Evolutionary conservation across 2,888 invertebrate species (phyloP).

Genomic region (Leptogaster cylindrica): DNA sequence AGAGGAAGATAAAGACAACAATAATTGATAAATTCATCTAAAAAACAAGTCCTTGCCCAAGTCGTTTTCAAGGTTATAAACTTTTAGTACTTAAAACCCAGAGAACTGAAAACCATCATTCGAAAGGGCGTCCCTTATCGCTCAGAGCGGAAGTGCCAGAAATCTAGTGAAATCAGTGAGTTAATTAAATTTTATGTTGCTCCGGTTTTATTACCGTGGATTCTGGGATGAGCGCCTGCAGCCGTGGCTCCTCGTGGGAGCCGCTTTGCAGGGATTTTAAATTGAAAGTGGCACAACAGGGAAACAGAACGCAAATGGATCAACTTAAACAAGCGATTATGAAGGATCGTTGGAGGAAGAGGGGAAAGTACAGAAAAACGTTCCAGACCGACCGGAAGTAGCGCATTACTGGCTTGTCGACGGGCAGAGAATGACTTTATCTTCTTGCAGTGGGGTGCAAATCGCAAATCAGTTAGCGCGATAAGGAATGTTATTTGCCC

Average conservation of each 20-base stretch:
- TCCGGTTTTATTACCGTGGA: constrained; percentile 9
- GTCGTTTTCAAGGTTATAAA: constrained; percentile 5
- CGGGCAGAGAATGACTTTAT: too few species aligned
- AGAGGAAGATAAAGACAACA: too few species aligned
- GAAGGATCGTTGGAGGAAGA: not conserved
- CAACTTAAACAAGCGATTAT: not conserved
- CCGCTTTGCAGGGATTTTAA: constrained; percentile 4
- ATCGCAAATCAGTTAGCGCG: too few species aligned
- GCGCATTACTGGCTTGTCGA: too few species aligned
- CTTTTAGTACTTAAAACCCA: not conserved
- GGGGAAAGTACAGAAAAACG: not conserved
- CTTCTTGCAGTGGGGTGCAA: too few species aligned
- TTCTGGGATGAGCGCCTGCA: not conserved
- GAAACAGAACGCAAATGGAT: not conserved
- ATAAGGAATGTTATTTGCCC: too few species aligned
- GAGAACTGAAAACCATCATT: not conserved
- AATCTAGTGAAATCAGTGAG: constrained; percentile 23
- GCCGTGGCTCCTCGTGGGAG: not conserved
- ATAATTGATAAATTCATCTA: too few species aligned
- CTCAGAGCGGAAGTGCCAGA: constrained; percentile 8
- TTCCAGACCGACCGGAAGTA: not conserved
- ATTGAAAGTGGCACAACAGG: constrained; percentile 22
- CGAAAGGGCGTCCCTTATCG: not conserved
- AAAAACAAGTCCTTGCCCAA: too few species aligned
- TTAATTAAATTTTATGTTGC: constrained; percentile 28